Evolutionary conservation across 2,113 vertebrate genomes (phyloP), one percentile per base, ranked within the genome.

Genomic region (Rhineura floridana): DNA sequence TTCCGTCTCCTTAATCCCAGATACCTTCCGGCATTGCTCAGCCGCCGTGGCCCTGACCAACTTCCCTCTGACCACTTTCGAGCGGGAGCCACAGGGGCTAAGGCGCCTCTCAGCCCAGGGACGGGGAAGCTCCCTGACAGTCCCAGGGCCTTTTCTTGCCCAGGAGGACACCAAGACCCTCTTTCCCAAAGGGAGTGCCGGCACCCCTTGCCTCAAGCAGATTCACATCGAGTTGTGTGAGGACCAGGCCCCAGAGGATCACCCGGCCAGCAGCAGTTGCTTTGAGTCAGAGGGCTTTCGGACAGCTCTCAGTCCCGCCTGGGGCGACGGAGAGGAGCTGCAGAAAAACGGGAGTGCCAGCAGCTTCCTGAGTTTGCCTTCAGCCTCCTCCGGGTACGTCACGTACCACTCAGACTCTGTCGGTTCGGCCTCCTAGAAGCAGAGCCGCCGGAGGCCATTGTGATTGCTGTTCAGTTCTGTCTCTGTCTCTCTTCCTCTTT

Each of bases 321-420:
- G 97, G 96, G 95, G 90, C 13, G 95, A 95, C 44, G 96, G 96
- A 1, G 97, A 96, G 65, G 95, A 95, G 42, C 93, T 94, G 42
- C 96, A 87, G 65, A 97, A 95, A 82, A 94, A 90, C 0, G 96
- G 97, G 70, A 96, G 97, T 96, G 97, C 96, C 87, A 98, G 98
- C 95, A 98, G 98, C 97, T 98, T 98, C 96, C 91, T 98, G 95
- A 98, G 97, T 93, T 97, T 97, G 21, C 97, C 97, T 9, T 98
- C 97, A 0, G 97, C 96, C 1, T 98, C 98, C 59, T 98, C 97
- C 1, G 98, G 98, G 75, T 98, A 98, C 75, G 95, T 96, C 90
- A 97, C 97, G 0, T 97, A 98, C 93, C 97, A 96, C 92, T 97
- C 98, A 0, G 98, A 98, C 91, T 98, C 98, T 23, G 95, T 98